Conservation (phyloP, 2,888 invertebrate genomes). For the Argynnis bischoffii region DNA sequence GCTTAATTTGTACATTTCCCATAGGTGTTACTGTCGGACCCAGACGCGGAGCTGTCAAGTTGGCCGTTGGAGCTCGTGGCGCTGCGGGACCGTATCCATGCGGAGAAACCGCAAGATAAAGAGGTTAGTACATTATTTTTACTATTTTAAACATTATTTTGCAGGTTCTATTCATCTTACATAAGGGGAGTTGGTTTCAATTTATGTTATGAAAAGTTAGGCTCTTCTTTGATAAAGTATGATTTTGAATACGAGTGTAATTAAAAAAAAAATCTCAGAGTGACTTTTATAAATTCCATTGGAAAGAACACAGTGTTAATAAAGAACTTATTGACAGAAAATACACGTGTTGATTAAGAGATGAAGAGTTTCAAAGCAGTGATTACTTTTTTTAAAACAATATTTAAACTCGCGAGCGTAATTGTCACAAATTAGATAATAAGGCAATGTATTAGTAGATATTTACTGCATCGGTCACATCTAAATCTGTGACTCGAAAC, state of each 20-base stretch:
- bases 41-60: slow-evolving; percentile 85
- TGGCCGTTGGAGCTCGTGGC: slow-evolving; percentile 90
- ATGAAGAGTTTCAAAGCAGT: too few relatives aligned
- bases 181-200: neutral
- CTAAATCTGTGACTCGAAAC: neutral
- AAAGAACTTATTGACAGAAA: too few relatives aligned
- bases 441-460: neutral
- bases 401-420: too few relatives aligned
- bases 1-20: neutral
- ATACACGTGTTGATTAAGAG: too few relatives aligned
- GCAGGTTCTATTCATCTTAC: neutral
- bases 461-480: slow-evolving; percentile 10
- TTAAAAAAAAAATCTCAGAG: too few relatives aligned
- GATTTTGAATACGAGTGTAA: too few relatives aligned
- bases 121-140: slow-evolving; percentile 75
- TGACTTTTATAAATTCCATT: too few relatives aligned
- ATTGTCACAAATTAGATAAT: too few relatives aligned
- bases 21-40: slow-evolving; percentile 86
- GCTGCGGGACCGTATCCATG: slow-evolving; percentile 87
- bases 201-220: too few relatives aligned
- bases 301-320: too few relatives aligned
- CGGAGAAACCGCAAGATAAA: slow-evolving; percentile 78
- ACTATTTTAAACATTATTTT: neutral
- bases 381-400: too few relatives aligned
- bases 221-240: too few relatives aligned